These are phyloP conservation scores for Sitta carolinensis DNA, from an alignment of 2,797 vertebrate species.

Conservation along the genomic window DNA sequence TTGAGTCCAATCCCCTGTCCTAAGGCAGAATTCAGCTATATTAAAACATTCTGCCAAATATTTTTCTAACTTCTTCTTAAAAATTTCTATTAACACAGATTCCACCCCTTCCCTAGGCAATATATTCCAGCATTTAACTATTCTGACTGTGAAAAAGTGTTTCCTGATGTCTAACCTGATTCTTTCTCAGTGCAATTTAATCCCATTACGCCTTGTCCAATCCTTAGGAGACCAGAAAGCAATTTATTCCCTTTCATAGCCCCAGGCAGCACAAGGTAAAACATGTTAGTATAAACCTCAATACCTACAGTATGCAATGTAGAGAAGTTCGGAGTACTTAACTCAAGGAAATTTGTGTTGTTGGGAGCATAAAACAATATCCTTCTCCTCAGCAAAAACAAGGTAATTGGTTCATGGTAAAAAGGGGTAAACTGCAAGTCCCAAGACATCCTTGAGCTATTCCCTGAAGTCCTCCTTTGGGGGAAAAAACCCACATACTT, in stretches of 20 bases:
- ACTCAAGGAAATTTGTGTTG: neutral
- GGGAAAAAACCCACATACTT: neutral
- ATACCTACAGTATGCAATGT: neutral
- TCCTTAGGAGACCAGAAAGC: conserved; percentile 19
- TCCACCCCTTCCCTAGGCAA: conserved; percentile 62
- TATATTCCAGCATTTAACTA: conserved; percentile 40
- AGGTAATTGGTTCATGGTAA: neutral
- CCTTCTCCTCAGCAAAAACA: neutral
- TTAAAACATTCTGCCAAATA: conserved; percentile 57
- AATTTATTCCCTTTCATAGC: conserved; percentile 46
- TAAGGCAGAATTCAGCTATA: conserved; percentile 43
- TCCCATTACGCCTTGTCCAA: conserved; percentile 23
- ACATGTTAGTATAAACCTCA: conserved; percentile 14
- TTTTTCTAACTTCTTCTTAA: conserved; percentile 27
- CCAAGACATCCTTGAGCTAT: neutral
- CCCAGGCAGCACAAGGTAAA: conserved; percentile 47
- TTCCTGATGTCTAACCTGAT: conserved; percentile 52
- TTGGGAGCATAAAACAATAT: neutral
- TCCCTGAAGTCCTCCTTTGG: neutral
- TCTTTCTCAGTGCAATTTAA: conserved; percentile 38
- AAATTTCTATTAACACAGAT: conserved; percentile 47
- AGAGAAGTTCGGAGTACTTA: neutral
- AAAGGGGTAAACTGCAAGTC: neutral
- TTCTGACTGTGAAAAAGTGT: conserved; percentile 29
- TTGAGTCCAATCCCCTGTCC: conserved; percentile 31